Evolutionary conservation across 2,888 invertebrate genomes (phyloP).

Genomic region (Selenia dentaria): DNA sequence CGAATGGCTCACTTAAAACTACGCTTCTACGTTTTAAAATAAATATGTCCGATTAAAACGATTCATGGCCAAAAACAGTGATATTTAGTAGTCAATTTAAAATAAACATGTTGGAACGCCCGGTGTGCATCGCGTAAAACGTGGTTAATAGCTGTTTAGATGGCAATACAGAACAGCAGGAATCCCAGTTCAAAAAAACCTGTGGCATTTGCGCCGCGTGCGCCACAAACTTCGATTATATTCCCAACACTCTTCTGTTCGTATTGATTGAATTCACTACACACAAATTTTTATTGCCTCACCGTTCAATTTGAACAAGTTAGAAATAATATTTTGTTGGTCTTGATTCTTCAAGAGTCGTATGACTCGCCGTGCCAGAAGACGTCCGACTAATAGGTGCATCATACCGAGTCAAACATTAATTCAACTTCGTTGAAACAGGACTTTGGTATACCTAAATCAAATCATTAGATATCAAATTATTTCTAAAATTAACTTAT

Average conservation of each 20-base stretch:
- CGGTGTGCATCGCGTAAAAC: slow-evolving; percentile 69
- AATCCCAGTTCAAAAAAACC: slow-evolving; percentile 56
- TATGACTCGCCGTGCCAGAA: no score
- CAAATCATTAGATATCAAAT: no score
- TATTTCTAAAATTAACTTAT: no score
- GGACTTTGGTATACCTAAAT: no score
- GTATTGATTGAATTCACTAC: slow-evolving; percentile 65
- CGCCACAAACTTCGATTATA: slow-evolving; percentile 48
- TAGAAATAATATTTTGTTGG: no score
- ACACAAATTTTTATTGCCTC: slow-evolving; percentile 60
- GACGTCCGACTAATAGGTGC: no score
- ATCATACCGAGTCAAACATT: no score
- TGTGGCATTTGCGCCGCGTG: slow-evolving; percentile 57
- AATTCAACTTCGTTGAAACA: no score
- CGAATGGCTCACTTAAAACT: slow-evolving; percentile 55
- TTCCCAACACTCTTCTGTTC: slow-evolving; percentile 66
- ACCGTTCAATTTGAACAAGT: no score
- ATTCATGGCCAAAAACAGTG: slow-evolving; percentile 73
- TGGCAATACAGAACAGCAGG: slow-evolving; percentile 73
- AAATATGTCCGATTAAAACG: slow-evolving; percentile 73
- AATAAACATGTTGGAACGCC: slow-evolving; percentile 69
- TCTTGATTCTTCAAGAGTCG: no score
- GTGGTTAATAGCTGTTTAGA: slow-evolving; percentile 72
- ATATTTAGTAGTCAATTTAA: slow-evolving; percentile 79
- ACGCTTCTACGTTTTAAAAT: slow-evolving; percentile 57